Evolutionary conservation across 1,140 invertebrate genomes (phyloP).

Genomic region (Oscheius sp.): DNA sequence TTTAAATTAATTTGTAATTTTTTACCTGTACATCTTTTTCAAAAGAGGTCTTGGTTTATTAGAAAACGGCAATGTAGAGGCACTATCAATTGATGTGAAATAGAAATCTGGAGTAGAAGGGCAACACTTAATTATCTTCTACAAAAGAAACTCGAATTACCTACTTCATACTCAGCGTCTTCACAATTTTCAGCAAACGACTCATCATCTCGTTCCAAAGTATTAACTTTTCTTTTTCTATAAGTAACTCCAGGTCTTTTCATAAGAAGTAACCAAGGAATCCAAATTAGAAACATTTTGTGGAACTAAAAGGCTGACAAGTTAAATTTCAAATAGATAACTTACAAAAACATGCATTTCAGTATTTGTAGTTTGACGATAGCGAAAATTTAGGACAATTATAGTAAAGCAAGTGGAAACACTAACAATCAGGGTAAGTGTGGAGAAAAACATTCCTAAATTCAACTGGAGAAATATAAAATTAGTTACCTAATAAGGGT

Average conservation of each 20-base stretch:
- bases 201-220: slow-evolving; percentile 6
- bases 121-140: slow-evolving; percentile 10
- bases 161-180: background rate
- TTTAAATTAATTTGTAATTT: background rate
- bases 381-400: slow-evolving; percentile 42
- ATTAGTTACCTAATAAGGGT: slow-evolving; percentile 80
- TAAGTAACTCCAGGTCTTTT: slow-evolving; percentile 37
- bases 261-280: slow-evolving; percentile 48
- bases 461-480: too few relatives aligned
- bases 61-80: slow-evolving; percentile 19
- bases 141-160: background rate
- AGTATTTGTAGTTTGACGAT: slow-evolving; percentile 41
- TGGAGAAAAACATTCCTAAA: slow-evolving; percentile 46
- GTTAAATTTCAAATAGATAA: background rate
- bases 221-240: background rate
- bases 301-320: slow-evolving; percentile 25
- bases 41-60: slow-evolving; percentile 19
- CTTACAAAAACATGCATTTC: slow-evolving; percentile 37
- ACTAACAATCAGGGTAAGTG: slow-evolving; percentile 42
- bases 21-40: slow-evolving; percentile 41
- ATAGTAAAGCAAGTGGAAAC: slow-evolving; percentile 48
- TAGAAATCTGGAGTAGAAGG: slow-evolving; percentile 24
- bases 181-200: slow-evolving; percentile 31
- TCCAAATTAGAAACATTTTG: slow-evolving; percentile 44
- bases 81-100: slow-evolving; percentile 24